These are phyloP conservation scores for Noctuana brunneofusca DNA, from an alignment of 2,888 invertebrate species.

Conservation along the genomic window DNA sequence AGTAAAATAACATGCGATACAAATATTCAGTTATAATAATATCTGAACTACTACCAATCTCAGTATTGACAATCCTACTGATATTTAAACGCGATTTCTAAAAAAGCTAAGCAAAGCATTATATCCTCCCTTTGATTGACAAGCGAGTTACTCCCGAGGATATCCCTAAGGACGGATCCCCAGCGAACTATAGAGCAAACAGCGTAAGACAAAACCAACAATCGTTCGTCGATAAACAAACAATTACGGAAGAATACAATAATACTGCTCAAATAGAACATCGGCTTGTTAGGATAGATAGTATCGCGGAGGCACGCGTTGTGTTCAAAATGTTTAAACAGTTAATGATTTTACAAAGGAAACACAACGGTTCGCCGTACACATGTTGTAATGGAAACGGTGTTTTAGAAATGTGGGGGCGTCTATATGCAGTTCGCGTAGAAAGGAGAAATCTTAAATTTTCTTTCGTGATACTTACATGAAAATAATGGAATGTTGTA, in stretches of 20 bases:
- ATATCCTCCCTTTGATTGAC: conserved; percentile 10
- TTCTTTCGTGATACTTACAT: too few species aligned
- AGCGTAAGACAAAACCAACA: conserved; percentile 26
- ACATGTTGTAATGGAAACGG: neutral
- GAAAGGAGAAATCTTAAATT: neutral
- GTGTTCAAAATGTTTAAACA: conserved; percentile 10
- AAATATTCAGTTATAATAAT: neutral
- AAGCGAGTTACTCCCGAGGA: conserved; percentile 4
- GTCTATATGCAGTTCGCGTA: neutral
- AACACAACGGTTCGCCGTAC: neutral
- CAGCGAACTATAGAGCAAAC: conserved; percentile 24
- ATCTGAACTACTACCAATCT: neutral
- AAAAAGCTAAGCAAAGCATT: neutral
- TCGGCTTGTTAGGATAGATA: conserved; percentile 8
- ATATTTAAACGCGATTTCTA: neutral
- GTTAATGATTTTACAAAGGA: conserved; percentile 18
- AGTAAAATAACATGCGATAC: neutral
- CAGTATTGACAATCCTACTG: neutral
- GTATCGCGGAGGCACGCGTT: conserved; percentile 11
- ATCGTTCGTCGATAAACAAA: conserved; percentile 19
- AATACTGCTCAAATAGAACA: conserved; percentile 25
- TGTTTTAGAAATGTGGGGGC: neutral
- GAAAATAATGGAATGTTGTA: too few species aligned
- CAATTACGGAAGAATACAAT: conserved; percentile 29
- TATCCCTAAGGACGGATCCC: conserved; percentile 6